Evolutionary conservation across 2,888 invertebrate species (phyloP), one percentile per base, ranked within the genome.

Genomic region (Tridacna crocea): DNA sequence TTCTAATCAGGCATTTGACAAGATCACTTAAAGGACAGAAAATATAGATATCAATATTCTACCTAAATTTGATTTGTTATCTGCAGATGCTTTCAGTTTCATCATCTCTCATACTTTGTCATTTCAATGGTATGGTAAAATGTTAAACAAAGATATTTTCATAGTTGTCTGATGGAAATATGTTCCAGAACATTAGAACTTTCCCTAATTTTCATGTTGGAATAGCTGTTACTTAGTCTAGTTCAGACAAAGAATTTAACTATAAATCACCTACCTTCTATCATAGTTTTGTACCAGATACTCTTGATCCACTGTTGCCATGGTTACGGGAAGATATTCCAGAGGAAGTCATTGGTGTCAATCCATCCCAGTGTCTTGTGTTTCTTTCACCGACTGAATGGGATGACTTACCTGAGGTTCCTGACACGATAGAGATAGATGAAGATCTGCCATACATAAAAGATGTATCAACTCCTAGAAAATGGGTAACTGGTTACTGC

Each of bases 351-450:
- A 79, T 88, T 60, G 90, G 91, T 36, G 72, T 89, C 12, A 85
- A 89, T 68, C 85, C 90, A 12, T 48, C 51, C 15, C 78, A 80
- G 13, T 91, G 91, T 81, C 80, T 91, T 4, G 86, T 91, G n/a
- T 91, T 92, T 73, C 74, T 92, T 58, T 87, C 92, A 6, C 79
- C 86, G 10, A 75, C 80, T 17, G 78, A 88, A 65, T 87, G 83
- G 78, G 81, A 80, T 3, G 87, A 88, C 15, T 80, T 92, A 15
- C 91, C 90, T 11, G 88, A 86, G 55, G 90, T 92, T 19, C 92
- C 90, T 46, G 79, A 88, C 19, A 80, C 87, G 26, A 87, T 85
- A n/a, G 58, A 60, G 24, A 27, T 74, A 19, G 86, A 83, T 8
- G 89, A 89, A n/a, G 90, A 90, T 74, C 83, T 92, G 27, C 88